Conservation (phyloP, 2,888 invertebrate genomes). For the Trachelus troglodyta region DNA sequence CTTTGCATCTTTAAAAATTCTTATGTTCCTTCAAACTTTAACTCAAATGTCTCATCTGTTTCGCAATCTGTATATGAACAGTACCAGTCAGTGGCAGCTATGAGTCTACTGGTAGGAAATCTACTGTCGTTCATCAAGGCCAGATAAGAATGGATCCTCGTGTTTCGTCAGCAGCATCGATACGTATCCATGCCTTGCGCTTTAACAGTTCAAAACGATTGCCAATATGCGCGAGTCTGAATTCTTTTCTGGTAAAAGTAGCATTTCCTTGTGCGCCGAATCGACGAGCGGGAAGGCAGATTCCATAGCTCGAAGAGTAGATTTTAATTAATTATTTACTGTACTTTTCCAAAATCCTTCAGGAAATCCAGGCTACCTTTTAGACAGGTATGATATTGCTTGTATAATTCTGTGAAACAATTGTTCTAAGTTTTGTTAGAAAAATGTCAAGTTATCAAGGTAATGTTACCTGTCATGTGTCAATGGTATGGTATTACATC, state of each 20-base stretch:
- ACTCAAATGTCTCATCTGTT: neutral
- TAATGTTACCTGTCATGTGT: slow-evolving; percentile 4
- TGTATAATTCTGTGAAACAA: neutral
- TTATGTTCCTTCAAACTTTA: neutral
- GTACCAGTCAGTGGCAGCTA: neutral
- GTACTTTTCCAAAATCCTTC: neutral
- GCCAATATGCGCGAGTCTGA: slow-evolving; percentile 35
- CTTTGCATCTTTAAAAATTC: neutral
- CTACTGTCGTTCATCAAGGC: slow-evolving; percentile 42
- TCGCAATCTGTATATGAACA: neutral
- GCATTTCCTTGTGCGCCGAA: neutral
- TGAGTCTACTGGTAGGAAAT: neutral
- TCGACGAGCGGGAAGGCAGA: neutral
- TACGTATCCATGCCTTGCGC: neutral
- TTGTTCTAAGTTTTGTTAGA: neutral
- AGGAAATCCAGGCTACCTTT: neutral
- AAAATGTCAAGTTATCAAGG: neutral
- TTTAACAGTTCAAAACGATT: slow-evolving; percentile 20
- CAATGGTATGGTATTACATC: neutral
- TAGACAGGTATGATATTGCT: neutral
- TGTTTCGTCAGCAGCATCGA: slow-evolving; percentile 46
- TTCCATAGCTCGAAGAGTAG: neutral
- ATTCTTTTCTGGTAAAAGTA: neutral
- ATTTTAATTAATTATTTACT: neutral
- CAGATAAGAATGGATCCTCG: slow-evolving; percentile 60